Evolutionary conservation across 2,113 vertebrate genomes (phyloP), one percentile per base, ranked within the genome.

Genomic region (Anguilla rostrata): DNA sequence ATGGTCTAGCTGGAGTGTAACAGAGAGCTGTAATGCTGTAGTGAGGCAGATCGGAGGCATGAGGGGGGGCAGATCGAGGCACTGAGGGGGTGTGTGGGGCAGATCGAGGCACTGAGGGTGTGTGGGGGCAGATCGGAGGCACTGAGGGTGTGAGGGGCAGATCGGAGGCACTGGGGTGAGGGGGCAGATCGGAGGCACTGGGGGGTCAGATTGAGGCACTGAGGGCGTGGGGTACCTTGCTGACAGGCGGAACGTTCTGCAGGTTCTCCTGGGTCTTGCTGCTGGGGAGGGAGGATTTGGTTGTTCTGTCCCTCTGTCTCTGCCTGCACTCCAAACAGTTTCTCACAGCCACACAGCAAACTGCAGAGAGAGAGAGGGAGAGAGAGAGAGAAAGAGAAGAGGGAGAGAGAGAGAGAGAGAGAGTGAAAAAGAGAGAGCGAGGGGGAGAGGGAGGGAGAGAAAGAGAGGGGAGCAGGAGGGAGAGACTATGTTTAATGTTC

Each of bases 311-410:
- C 88, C 96, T 96, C 90, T 97, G 97, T 83, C 97, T 96, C 85
- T 98, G 97, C 53, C 98, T 96, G 91, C 97, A 99, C 87, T 99
- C 98, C 84, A 99, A 94, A 92, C 98, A 99, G 93, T 96, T 99
- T 91, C 97, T 96, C 87, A 99, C 98, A 87, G 98, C 97, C 91
- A 99, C 97, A 92, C 98, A 99, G 83, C 98, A 99, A 91, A 99
- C 98, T 99, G 88, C 60, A 89, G 91, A 91, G 87, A 89, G 89
- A 49, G 78, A 83, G 79, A 78, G 80, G 9, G 39, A 26, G 81
- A 34, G 66, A 40, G 57, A 12, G 18, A 0, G 29, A 26, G 43
- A 82, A 34, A 85, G 5, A 86, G 5, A 86, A 3, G 12, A 57
- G 81, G 41, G 49, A 15, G 20, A 66, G 7, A 66, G 57, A 12